Evolutionary conservation across 2,888 invertebrate genomes (phyloP).

Genomic region (Leptopilina syphax): DNA sequence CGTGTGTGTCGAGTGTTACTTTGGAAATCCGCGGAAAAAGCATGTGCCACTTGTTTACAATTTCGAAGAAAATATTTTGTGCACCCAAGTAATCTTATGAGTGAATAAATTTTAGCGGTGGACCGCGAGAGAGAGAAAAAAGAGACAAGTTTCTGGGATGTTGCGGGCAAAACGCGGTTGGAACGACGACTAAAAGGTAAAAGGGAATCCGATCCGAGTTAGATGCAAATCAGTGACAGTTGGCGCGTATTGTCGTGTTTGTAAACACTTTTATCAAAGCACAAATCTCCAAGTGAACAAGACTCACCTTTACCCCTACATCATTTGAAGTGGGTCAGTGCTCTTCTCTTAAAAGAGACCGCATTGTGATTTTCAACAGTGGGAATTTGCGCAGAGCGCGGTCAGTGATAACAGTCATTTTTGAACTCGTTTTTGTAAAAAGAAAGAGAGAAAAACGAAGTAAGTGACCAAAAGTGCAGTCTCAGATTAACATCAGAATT

Average conservation of each 20-base stretch:
- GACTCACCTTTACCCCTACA: constrained; percentile 22
- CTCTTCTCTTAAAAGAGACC: constrained; percentile 40
- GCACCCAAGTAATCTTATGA: constrained; percentile 1
- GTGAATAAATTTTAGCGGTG: constrained; percentile 30
- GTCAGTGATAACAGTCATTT: constrained; percentile 34
- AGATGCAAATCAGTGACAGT: constrained; percentile 40
- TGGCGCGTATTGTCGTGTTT: constrained; percentile 42
- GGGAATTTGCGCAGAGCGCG: constrained; percentile 5
- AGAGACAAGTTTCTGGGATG: constrained; percentile 19
- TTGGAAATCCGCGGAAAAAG: constrained; percentile 29
- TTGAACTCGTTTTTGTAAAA: constrained; percentile 14
- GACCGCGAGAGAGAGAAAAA: constrained; percentile 18
- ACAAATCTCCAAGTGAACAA: constrained; percentile 39
- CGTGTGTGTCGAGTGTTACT: not conserved
- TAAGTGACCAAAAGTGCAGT: constrained; percentile 37
- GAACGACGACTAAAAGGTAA: not conserved
- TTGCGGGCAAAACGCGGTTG: not conserved
- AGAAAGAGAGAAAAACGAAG: constrained; percentile 20
- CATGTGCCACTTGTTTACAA: constrained; percentile 37
- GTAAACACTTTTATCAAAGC: constrained; percentile 41
- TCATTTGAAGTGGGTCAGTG: constrained; percentile 47
- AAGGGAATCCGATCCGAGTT: constrained; percentile 40
- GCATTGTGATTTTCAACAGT: constrained; percentile 35
- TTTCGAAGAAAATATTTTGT: not conserved
- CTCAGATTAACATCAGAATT: not conserved